Conservation (phyloP, 2,888 invertebrate genomes). For the Phragmatobia fuliginosa region DNA sequence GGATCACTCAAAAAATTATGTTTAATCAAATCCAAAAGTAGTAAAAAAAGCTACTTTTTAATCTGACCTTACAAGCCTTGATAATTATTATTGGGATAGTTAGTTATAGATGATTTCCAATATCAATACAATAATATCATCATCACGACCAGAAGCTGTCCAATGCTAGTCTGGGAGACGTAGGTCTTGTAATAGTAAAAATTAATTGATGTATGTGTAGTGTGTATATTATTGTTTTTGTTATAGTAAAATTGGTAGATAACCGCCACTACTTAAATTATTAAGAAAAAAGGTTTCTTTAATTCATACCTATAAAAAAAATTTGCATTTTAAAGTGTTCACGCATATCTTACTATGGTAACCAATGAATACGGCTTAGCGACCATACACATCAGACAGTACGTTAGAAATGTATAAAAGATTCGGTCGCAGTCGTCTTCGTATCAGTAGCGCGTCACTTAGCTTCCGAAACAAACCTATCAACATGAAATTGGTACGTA, state of each 20-base stretch:
- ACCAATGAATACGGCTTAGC: neutral
- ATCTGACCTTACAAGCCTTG: neutral
- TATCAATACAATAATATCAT: neutral
- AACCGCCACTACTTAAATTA: neutral
- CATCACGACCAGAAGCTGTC: too few relatives aligned
- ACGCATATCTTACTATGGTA: neutral
- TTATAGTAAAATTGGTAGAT: neutral
- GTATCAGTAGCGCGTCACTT: slow-evolving; percentile 79
- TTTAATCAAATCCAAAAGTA: too few relatives aligned
- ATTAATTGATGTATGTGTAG: too few relatives aligned
- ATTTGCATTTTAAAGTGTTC: neutral
- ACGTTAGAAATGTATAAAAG: slow-evolving; percentile 79
- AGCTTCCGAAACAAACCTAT: slow-evolving; percentile 56
- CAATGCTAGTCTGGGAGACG: too few relatives aligned
- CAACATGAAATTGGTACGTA: slow-evolving; percentile 82
- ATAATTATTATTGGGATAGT: neutral
- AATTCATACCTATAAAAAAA: neutral
- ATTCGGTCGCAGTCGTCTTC: slow-evolving; percentile 62
- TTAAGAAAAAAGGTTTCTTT: neutral
- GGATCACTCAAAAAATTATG: too few relatives aligned
- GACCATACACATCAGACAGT: neutral
- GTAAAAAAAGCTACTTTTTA: neutral
- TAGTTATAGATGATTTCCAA: neutral
- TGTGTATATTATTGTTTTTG: neutral
- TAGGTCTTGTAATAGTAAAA: neutral